Evolutionary conservation across 2,888 invertebrate genomes (phyloP), one percentile per base, ranked within the genome.

Genomic region (Pollenia labialis): DNA sequence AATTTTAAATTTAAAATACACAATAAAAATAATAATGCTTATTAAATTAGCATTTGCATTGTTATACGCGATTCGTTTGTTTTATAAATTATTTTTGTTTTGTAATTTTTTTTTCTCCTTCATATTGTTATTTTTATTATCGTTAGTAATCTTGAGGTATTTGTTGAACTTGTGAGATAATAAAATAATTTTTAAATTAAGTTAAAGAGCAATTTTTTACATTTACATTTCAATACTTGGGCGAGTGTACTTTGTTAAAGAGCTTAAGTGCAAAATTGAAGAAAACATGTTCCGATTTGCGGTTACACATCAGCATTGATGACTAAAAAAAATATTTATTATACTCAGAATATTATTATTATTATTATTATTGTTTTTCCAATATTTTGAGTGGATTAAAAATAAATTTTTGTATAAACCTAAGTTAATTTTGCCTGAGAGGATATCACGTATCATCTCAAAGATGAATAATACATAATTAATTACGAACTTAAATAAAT

Each of bases 1-100:
- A 75, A 50, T n/a, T n/a, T n/a, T n/a, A 60, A 46, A n/a, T 50
- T 9, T 18, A 44, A 75, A 76, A 44, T 23, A 54, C n/a, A 60
- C n/a, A 69, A 76, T 52, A 44, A 69, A 50, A 58, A 46, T 48
- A 50, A 60, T 69, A 69, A 83, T 66, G 54, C 68, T 81, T 80
- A 87, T 87, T 81, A 84, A 84, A 87, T 87, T 87, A 87, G 81
- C 87, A 84, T 84, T 82, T 85, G 18, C 40, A 69, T 85, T 87
- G 72, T 84, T 74, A 52, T 84, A 87, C 84, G 87, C 87, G 48
- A 84, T 84, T 84, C 84, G 48, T 77, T 87, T 87, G 56, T 81
- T 76, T 83, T 79, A 62, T 72, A 77, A 85, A 81, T 81, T 71
- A 74, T 72, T 48, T 42, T 69, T 8, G 1, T 71, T 58, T 48